phyloP scores from a whole-genome alignment of 2,888 invertebrate genomes.

The Andrena hattorfiana region DNA sequence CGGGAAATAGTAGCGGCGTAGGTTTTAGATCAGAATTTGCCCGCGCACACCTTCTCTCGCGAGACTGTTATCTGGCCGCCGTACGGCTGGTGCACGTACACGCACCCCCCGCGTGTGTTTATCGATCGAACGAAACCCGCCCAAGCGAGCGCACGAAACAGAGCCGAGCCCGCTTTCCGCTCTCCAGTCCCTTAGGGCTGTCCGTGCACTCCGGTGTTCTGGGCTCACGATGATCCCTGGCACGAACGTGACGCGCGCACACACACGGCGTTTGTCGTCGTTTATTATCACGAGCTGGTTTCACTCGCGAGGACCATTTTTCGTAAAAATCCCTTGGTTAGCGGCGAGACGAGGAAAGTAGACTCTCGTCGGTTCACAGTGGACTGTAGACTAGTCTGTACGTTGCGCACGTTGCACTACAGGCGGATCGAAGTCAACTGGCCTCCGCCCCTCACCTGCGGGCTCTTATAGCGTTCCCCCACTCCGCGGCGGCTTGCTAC shows the following conservation, averaged over 20 bases:
- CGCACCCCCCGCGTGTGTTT: constrained; percentile 63
- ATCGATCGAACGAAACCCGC: constrained; percentile 71
- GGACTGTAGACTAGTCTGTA: not conserved
- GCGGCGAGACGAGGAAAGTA: not conserved
- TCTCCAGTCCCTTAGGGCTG: not conserved
- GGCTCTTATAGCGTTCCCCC: constrained; percentile 77
- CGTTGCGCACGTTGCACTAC: constrained; percentile 19
- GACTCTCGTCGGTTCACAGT: constrained; percentile 29
- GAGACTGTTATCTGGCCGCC: constrained; percentile 24
- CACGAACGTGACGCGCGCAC: constrained; percentile 45
- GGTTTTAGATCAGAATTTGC: constrained; percentile 27
- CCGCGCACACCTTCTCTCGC: constrained; percentile 41
- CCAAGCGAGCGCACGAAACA: constrained; percentile 27
- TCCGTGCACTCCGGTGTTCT: too few species aligned
- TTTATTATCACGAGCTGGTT: constrained; percentile 39
- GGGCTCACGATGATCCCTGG: not conserved
- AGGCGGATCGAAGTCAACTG: constrained; percentile 80
- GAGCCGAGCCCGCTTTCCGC: not conserved
- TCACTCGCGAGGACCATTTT: constrained; percentile 55
- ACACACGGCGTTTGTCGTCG: constrained; percentile 27
- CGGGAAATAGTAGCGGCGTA: not conserved
- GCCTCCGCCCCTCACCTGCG: constrained; percentile 83
- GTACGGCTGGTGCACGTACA: constrained; percentile 52
- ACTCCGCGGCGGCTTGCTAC: constrained; percentile 65
- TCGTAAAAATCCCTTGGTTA: constrained; percentile 1